Evolutionary conservation across 2,113 vertebrate species (phyloP).

Genomic region (Haliaeetus leucogaster): DNA sequence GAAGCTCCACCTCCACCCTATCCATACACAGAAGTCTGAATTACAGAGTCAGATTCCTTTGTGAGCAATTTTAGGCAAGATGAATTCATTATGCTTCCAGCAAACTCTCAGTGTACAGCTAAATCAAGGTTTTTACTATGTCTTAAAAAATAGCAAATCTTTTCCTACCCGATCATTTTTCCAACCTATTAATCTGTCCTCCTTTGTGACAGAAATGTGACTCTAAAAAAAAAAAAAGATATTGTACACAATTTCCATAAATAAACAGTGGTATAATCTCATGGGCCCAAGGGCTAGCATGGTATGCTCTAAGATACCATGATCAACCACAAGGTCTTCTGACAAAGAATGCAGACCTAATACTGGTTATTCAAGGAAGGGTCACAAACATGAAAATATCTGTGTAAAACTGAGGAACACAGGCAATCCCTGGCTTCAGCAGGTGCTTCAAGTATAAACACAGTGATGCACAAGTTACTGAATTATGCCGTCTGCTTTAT

Average conservation of each 20-base stretch:
- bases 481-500: neutral
- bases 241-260: neutral
- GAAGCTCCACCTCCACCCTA: neutral
- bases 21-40: neutral
- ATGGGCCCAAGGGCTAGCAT: neutral
- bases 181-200: neutral
- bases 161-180: neutral
- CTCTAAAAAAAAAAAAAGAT: neutral
- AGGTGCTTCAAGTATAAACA: neutral
- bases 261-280: neutral
- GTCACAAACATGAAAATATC: neutral
- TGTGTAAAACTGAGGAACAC: neutral
- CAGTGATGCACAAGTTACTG: neutral
- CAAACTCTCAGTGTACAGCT: neutral
- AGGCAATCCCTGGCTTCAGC: neutral
- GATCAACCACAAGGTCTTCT: neutral
- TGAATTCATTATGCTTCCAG: neutral
- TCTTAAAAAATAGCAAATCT: neutral
- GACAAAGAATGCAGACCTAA: neutral
- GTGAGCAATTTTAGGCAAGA: neutral
- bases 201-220: neutral
- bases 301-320: neutral
- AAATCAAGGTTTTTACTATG: neutral
- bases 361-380: neutral
- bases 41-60: neutral